phyloP scores from a whole-genome alignment of 2,113 vertebrate species.

The Gallinago paraguaiae region DNA sequence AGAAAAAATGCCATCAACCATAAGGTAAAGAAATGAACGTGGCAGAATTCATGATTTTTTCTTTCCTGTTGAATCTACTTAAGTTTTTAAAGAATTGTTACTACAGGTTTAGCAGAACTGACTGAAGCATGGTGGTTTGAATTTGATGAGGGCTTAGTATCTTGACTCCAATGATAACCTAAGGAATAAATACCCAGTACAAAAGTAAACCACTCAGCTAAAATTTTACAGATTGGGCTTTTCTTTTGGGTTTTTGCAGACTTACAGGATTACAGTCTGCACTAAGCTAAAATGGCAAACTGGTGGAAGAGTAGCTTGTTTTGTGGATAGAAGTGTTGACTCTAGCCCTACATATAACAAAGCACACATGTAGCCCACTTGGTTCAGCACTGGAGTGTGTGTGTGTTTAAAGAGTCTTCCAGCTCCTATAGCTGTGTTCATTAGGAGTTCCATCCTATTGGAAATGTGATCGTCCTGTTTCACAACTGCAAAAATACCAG shows the following conservation, averaged over 20 bases:
- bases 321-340: not conserved
- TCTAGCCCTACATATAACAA: not conserved
- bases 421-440: not conserved
- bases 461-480: not conserved
- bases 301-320: not conserved
- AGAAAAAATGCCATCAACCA: slow-evolving; percentile 90
- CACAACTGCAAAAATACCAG: not conserved
- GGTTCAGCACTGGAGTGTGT: not conserved
- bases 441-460: not conserved
- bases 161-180: not conserved
- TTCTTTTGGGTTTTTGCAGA: not conserved
- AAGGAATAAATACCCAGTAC: not conserved
- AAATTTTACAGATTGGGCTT: not conserved
- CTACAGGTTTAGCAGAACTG: not conserved
- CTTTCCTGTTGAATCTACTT: not conserved
- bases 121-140: not conserved
- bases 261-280: not conserved
- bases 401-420: not conserved
- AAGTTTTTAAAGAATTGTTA: not conserved
- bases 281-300: not conserved
- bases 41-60: not conserved
- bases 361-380: not conserved
- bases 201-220: not conserved
- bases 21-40: slow-evolving; percentile 70
- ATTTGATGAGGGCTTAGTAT: not conserved